Evolutionary conservation across 2,113 vertebrate species (phyloP).

Genomic region (Myotis lucifugus): DNA sequence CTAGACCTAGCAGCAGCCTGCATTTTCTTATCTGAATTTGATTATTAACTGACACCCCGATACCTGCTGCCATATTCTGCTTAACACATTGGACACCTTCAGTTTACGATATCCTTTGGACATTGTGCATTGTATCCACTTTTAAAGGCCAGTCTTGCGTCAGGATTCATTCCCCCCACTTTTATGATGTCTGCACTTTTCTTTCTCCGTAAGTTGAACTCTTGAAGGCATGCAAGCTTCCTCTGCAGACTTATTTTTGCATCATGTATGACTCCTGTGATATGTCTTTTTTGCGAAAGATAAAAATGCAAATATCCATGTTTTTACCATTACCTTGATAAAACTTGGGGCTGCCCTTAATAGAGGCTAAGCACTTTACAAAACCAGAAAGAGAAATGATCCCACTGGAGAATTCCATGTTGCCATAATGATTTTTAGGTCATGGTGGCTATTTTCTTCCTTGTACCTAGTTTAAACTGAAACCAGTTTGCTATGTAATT

Average conservation of each 20-base stretch:
- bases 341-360: neutral
- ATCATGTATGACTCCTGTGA: neutral
- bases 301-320: neutral
- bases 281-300: conserved; percentile 12
- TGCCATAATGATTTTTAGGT: conserved; percentile 48
- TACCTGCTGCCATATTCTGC: neutral
- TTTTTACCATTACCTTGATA: neutral
- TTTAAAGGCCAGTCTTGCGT: neutral
- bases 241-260: neutral
- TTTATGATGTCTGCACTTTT: neutral
- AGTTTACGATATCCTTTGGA: neutral
- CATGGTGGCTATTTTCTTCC: conserved; percentile 62
- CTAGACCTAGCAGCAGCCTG: neutral
- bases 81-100: neutral
- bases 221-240: neutral
- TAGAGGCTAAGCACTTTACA: neutral
- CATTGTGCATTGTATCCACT: neutral
- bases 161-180: neutral
- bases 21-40: neutral
- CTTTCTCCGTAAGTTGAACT: neutral
- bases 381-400: neutral
- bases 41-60: neutral
- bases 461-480: conserved; percentile 62
- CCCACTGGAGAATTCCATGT: conserved; percentile 14
- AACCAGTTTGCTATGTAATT: conserved; percentile 65